Base-by-base conservation (phyloP, 2,888 invertebrate genomes). In the Epiperipatus broadwayi region DNA sequence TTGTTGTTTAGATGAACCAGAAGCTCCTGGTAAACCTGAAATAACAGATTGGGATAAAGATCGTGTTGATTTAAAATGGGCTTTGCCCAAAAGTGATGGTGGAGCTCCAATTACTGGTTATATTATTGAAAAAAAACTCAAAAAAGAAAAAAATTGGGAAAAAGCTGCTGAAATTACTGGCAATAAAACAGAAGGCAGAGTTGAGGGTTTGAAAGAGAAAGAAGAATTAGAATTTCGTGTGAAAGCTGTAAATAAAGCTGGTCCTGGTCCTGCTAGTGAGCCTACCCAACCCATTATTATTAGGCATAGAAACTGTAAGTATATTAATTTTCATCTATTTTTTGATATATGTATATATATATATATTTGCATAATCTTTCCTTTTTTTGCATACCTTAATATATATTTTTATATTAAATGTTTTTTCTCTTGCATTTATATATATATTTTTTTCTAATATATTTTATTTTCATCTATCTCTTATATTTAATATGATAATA, bases 31-130 rank as follows among this genome's bases (percentile, higher is more conserved):
- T 14, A 43, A 45, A 16, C 58, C 55, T 1, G 53, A 46, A 33
- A 50, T 60, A 20, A 58, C 57, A 43, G 87, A 87, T 53, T 89
- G 85, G 74, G 80, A 83, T 57, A 77, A 78, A 42, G 78, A 83
- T 58, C 73, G 78, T 44, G 83, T 85, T 36, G 79, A 83, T 53
- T 68, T 85, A 32, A 75, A 75, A 54, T 81, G 81, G 80, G 70
- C 72, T 37, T 71, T 77, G 28, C 80, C 80, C 1, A 76, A 78
- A 60, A 68, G 67, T 53, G 76, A 64, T 44, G 79, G 79, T 8
- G 79, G 79, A 10, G 78, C 75, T 1, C 75, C 78, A 39, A 78
- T 80, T 53, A 76, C 74, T 2, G 78, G 79, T 15, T 84, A 83
- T 58, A 67, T 85, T 38, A 77, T 91, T 53, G 87, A 91, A 63